These are phyloP conservation scores for Fistularia commersonii DNA, from an alignment of 2,797 vertebrate genomes.

Conservation along the genomic window DNA sequence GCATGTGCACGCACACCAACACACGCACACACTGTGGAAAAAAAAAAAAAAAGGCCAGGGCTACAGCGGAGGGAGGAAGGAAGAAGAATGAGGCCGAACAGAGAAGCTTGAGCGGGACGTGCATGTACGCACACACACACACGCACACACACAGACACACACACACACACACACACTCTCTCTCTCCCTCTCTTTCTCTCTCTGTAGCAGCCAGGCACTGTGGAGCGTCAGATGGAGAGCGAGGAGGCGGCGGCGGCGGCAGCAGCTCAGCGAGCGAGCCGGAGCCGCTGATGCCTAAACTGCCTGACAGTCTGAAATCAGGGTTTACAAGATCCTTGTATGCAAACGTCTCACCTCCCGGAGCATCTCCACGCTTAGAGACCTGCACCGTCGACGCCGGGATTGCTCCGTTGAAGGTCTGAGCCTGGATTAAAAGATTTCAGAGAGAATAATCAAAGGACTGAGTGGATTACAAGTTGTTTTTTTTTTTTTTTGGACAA, in stretches of 20 bases:
- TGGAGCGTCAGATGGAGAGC: constrained; percentile 11
- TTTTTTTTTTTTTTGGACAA: too few species aligned
- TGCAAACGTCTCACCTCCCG: neutral
- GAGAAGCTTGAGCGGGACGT: constrained; percentile 44
- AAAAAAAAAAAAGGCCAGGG: constrained; percentile 10
- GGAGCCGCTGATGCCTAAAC: constrained; percentile 13
- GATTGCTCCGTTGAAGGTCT: neutral
- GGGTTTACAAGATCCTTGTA: constrained; percentile 8
- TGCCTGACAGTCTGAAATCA: constrained; percentile 26
- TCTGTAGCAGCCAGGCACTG: constrained; percentile 11
- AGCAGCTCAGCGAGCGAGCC: constrained; percentile 20
- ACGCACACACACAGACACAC: constrained; percentile 15
- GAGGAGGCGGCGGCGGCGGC: constrained; percentile 17
- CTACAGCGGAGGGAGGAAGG: constrained; percentile 31
- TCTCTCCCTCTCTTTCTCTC: too few species aligned
- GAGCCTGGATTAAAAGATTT: neutral
- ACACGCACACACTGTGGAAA: constrained; percentile 15
- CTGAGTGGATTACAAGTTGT: too few species aligned
- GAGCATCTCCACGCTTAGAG: constrained; percentile 21
- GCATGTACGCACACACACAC: constrained; percentile 15
- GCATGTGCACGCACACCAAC: constrained; percentile 12
- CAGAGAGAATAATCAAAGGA: too few species aligned
- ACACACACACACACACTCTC: constrained; percentile 6
- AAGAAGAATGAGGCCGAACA: constrained; percentile 34
- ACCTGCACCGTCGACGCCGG: constrained; percentile 12